Conservation (phyloP, 2,797 vertebrate species). For the Enteromius viviparus region DNA sequence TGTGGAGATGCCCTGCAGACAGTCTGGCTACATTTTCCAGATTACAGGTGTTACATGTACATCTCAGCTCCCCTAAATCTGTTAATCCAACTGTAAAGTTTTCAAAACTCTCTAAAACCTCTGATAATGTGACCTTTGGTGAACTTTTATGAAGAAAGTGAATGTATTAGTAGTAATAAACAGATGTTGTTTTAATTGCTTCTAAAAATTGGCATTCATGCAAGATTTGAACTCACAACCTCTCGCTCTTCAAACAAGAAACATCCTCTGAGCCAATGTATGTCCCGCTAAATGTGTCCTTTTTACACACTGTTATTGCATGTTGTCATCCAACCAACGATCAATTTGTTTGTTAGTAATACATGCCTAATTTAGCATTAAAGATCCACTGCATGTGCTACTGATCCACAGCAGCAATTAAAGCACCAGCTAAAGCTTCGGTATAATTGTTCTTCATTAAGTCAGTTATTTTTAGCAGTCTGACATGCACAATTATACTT, state of each 20-base stretch:
- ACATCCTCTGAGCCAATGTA: no score
- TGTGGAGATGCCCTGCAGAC: neutral
- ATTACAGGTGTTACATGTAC: neutral
- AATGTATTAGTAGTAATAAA: neutral
- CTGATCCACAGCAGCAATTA: conserved; percentile 24
- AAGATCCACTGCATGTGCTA: conserved; percentile 26
- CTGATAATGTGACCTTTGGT: neutral
- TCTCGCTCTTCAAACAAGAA: neutral
- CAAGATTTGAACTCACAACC: neutral
- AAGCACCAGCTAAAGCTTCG: conserved; percentile 34
- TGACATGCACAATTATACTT: conserved; percentile 71
- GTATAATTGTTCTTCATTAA: conserved; percentile 63
- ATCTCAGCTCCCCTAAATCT: neutral
- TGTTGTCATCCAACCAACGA: conserved; percentile 17
- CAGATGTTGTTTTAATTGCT: neutral
- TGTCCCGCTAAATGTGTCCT: neutral
- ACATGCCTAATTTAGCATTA: conserved; percentile 42
- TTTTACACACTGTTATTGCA: neutral
- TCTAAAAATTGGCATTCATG: neutral
- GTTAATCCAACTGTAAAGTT: neutral
- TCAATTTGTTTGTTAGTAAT: conserved; percentile 32
- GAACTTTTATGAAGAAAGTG: neutral
- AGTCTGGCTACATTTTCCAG: neutral
- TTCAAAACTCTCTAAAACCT: neutral
- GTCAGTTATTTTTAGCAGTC: conserved; percentile 66